phyloP scores from a whole-genome alignment of 1,140 invertebrate species.

The Asobara japonica region DNA sequence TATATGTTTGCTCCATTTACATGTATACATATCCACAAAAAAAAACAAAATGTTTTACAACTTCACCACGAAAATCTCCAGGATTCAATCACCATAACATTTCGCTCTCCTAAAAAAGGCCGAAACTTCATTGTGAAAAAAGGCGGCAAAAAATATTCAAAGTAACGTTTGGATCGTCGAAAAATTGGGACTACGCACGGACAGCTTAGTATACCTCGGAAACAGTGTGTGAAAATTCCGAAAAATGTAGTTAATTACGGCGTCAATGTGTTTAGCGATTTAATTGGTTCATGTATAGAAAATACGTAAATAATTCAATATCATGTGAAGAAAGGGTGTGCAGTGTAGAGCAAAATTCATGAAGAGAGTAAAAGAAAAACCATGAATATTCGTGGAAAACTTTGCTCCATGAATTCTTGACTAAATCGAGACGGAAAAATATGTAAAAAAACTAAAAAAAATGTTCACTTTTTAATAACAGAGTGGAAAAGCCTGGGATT shows the following conservation, averaged over 20 bases:
- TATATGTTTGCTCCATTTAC: neutral
- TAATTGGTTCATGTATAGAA: slow-evolving; percentile 23
- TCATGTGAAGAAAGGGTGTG: slow-evolving; percentile 5
- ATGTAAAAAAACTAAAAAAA: too few species aligned
- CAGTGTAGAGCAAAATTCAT: neutral
- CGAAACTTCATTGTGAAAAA: neutral
- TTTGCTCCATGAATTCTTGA: too few species aligned
- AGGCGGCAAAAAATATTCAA: slow-evolving; percentile 6
- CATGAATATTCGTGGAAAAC: too few species aligned
- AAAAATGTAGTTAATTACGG: neutral
- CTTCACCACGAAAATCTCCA: neutral
- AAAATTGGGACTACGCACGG: slow-evolving; percentile 5
- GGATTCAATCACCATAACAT: neutral
- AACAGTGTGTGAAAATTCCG: too few species aligned
- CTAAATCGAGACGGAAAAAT: too few species aligned
- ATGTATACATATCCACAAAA: neutral
- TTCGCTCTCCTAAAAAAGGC: neutral
- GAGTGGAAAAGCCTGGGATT: too few species aligned
- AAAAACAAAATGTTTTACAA: slow-evolving; percentile 6
- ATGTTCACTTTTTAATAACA: too few species aligned
- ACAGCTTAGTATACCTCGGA: neutral
- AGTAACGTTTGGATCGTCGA: slow-evolving; percentile 19
- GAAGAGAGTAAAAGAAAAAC: neutral
- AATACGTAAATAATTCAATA: neutral
- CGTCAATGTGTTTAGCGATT: slow-evolving; percentile 17